Conservation (phyloP, 2,113 vertebrate species). For the Lathamus discolor region DNA sequence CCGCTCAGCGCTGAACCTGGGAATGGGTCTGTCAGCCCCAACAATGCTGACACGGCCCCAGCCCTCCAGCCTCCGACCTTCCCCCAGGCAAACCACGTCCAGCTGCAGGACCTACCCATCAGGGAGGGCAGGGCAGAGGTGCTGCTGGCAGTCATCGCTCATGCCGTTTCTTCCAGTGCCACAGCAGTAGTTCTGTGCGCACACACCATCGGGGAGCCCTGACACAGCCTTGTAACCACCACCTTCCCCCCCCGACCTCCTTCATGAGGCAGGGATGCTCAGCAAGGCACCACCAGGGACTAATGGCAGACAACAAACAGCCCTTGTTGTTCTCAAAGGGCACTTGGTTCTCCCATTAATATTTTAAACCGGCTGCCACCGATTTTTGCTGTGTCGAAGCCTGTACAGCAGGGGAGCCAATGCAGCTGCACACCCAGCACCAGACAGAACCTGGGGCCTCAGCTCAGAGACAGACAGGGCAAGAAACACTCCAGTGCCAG, state of each 20-base stretch:
- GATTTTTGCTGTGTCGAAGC: rapidly evolving
- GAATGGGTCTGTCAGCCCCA: neutral
- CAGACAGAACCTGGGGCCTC: neutral
- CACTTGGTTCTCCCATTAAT: neutral
- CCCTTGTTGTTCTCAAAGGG: neutral
- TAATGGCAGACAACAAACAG: rapidly evolving
- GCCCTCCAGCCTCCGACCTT: neutral
- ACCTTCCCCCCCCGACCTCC: neutral
- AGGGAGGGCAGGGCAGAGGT: neutral
- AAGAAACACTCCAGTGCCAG: neutral
- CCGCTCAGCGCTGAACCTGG: neutral
- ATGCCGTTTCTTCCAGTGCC: rapidly evolving
- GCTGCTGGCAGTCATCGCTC: neutral
- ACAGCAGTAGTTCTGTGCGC: neutral
- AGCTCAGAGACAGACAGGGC: neutral
- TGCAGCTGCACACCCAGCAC: neutral
- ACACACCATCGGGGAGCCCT: rapidly evolving
- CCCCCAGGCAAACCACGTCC: neutral
- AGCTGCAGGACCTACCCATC: neutral
- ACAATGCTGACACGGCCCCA: neutral
- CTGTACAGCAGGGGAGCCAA: neutral
- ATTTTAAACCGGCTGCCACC: neutral
- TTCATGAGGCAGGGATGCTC: rapidly evolving
- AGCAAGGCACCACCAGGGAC: neutral
- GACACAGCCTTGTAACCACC: neutral